Conservation (phyloP, 2,888 invertebrate species). For the Pristionchus mayeri region DNA sequence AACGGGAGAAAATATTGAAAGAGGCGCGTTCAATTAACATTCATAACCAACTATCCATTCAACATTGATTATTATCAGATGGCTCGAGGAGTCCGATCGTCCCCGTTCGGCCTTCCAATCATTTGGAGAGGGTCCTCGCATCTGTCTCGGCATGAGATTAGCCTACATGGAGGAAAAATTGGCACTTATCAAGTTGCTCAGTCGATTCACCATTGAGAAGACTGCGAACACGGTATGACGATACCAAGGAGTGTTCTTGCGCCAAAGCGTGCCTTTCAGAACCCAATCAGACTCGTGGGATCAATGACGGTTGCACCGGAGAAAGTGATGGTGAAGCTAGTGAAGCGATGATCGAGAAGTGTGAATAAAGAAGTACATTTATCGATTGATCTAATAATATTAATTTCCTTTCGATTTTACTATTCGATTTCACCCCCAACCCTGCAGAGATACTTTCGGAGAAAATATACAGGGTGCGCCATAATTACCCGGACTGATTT, state of each 20-base stretch:
- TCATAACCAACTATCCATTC: no score
- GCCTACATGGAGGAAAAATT: slow-evolving; percentile 70
- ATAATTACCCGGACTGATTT: no score
- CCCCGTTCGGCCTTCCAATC: slow-evolving; percentile 38
- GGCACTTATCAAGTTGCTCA: slow-evolving; percentile 63
- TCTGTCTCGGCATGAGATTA: slow-evolving; percentile 70
- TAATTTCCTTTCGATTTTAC: background rate
- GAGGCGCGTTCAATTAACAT: no score
- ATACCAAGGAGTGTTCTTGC: no score
- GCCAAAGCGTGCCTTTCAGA: slow-evolving; percentile 35
- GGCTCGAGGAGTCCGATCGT: slow-evolving; percentile 41
- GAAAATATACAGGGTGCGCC: no score
- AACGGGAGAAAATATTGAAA: no score
- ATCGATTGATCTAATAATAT: background rate
- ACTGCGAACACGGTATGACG: background rate
- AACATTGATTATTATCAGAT: slow-evolving; percentile 35
- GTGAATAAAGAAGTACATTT: background rate
- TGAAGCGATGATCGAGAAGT: background rate
- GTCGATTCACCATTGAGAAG: background rate
- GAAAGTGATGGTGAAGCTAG: slow-evolving; percentile 34
- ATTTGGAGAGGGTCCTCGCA: slow-evolving; percentile 70
- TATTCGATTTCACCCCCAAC: no score
- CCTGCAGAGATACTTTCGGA: no score
- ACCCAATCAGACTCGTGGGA: slow-evolving; percentile 8
- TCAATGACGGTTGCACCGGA: background rate